phyloP scores from a whole-genome alignment of 1,140 invertebrate species.

The Tetraneura akinire region DNA sequence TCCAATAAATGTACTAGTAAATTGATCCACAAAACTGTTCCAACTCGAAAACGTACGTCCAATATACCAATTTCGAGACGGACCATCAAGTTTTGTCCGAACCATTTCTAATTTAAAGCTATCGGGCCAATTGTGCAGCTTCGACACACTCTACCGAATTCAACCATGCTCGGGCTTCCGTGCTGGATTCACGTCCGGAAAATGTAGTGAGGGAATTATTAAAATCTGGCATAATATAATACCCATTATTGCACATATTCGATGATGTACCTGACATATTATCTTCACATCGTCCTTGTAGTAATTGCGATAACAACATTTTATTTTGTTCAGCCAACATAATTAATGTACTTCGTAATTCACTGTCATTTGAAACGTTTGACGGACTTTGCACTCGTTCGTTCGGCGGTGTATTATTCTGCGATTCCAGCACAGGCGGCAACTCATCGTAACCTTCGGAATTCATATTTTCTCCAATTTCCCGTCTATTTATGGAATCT shows the following conservation, averaged over 20 bases:
- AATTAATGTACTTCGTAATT: too few species aligned
- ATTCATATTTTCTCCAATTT: too few species aligned
- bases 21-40: conserved; percentile 14
- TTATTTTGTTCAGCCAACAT: too few species aligned
- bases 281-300: too few species aligned
- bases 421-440: too few species aligned
- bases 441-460: too few species aligned
- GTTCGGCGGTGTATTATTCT: too few species aligned
- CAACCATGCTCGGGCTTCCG: background rate
- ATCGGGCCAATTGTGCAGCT: conserved; percentile 6
- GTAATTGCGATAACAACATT: too few species aligned
- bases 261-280: too few species aligned
- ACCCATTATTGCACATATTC: background rate
- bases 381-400: too few species aligned
- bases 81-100: background rate
- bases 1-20: background rate
- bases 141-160: background rate
- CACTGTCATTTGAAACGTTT: too few species aligned
- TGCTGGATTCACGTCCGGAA: background rate
- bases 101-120: background rate
- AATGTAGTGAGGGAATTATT: background rate
- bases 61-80: background rate
- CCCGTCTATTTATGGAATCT: too few species aligned
- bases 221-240: conserved; percentile 32
- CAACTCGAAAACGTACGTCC: background rate